Conservation (phyloP, 2,888 invertebrate genomes). For the Xanthorhoe designata region DNA sequence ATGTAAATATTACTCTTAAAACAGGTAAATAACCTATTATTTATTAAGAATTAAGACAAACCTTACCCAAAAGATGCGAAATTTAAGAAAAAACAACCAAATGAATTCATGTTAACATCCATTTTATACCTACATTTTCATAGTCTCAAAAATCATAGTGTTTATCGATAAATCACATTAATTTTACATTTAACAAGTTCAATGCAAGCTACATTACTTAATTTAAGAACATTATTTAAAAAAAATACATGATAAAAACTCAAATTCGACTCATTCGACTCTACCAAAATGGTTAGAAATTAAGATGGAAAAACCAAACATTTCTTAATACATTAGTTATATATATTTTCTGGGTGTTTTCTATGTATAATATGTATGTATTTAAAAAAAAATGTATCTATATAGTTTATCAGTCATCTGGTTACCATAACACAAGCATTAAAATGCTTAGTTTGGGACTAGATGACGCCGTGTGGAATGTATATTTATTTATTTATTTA, state of each 20-base stretch:
- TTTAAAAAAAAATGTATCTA: no score
- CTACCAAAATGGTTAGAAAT: background rate
- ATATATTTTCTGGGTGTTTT: no score
- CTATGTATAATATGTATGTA: no score
- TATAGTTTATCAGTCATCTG: no score
- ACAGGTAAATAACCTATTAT: background rate
- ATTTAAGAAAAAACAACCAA: background rate
- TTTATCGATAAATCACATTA: background rate
- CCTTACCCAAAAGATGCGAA: background rate
- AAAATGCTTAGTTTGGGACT: no score
- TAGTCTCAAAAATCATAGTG: background rate
- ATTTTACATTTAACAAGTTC: background rate
- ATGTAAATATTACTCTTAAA: background rate
- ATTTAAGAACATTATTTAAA: background rate
- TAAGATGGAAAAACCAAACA: background rate
- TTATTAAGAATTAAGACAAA: conserved; percentile 4
- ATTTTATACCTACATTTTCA: background rate
- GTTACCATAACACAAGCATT: no score
- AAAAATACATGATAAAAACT: background rate
- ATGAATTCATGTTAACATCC: background rate
- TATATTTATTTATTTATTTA: no score
- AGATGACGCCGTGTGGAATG: no score
- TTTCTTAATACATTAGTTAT: background rate
- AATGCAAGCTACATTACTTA: background rate
- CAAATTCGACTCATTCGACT: background rate